These are phyloP conservation scores for Prenolepis imparis DNA, from an alignment of 2,888 invertebrate genomes.

Conservation along the genomic window DNA sequence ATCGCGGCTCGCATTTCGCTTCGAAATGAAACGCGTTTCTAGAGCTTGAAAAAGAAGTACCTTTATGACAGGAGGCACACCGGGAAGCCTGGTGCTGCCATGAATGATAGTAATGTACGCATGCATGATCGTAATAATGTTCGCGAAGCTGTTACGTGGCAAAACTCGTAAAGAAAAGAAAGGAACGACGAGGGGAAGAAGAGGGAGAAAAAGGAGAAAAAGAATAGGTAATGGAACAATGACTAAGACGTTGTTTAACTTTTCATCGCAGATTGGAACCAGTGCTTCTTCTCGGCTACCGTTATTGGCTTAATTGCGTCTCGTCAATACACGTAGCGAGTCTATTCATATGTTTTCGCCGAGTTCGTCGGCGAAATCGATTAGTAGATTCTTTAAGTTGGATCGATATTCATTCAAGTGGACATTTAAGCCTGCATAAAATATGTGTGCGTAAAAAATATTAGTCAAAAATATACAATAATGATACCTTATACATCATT, in stretches of 20 bases:
- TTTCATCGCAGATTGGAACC: conserved; percentile 20
- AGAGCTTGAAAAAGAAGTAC: conserved; percentile 45
- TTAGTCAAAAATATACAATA: too few relatives aligned
- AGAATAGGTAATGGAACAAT: conserved; percentile 45
- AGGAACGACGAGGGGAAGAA: neutral
- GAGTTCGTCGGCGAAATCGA: neutral
- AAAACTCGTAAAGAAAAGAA: conserved; percentile 33
- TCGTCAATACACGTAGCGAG: conserved; percentile 16
- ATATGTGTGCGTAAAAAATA: neutral
- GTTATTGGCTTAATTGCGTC: conserved; percentile 42
- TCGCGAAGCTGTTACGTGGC: conserved; percentile 56
- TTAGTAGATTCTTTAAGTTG: neutral
- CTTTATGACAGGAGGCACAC: conserved; percentile 68
- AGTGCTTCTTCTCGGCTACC: neutral
- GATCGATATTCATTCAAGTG: neutral
- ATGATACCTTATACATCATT: too few relatives aligned
- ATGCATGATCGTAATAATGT: conserved; percentile 69
- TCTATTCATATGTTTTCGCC: conserved; percentile 3
- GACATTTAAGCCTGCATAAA: neutral
- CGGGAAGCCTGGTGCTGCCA: conserved; percentile 64
- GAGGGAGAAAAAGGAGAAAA: neutral
- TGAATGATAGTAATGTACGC: conserved; percentile 66
- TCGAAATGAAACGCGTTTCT: conserved; percentile 34
- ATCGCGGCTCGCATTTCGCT: conserved; percentile 28
- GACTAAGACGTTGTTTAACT: conserved; percentile 39